Conservation (phyloP, 2,113 vertebrate genomes). For the Engystomops pustulosus region DNA sequence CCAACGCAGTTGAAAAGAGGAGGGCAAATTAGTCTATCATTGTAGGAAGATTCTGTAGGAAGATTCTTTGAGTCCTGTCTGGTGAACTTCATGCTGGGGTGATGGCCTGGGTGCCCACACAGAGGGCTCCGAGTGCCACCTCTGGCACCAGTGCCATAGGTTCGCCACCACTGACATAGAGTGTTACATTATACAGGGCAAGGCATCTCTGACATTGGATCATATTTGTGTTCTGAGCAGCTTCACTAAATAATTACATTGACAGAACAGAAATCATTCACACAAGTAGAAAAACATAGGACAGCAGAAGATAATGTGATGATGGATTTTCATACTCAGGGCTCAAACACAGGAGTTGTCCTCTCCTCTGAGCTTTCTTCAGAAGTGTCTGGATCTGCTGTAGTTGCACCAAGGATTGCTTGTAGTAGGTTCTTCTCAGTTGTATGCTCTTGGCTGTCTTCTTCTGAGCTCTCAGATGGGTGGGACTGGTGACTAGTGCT, state of each 20-base stretch:
- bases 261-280: constrained; percentile 40
- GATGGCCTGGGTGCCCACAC: too few relatives aligned
- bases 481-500: constrained; percentile 41
- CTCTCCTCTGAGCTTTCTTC: constrained; percentile 55
- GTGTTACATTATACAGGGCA: too few relatives aligned
- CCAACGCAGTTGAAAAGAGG: too few relatives aligned
- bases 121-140: too few relatives aligned
- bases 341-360: constrained; percentile 31
- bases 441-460: constrained; percentile 29
- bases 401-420: neutral
- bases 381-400: constrained; percentile 47
- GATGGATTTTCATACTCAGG: neutral
- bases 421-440: neutral
- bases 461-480: constrained; percentile 36
- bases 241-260: neutral
- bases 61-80: too few relatives aligned
- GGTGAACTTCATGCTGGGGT: too few relatives aligned
- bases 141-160: too few relatives aligned
- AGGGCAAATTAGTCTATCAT: too few relatives aligned
- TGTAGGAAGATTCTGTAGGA: too few relatives aligned
- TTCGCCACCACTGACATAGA: too few relatives aligned
- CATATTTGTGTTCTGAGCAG: neutral
- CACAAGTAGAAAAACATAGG: constrained; percentile 4
- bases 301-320: neutral
- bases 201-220: neutral